Evolutionary conservation across 2,113 vertebrate genomes (phyloP), one percentile per base, ranked within the genome.

Genomic region (Parus major): DNA sequence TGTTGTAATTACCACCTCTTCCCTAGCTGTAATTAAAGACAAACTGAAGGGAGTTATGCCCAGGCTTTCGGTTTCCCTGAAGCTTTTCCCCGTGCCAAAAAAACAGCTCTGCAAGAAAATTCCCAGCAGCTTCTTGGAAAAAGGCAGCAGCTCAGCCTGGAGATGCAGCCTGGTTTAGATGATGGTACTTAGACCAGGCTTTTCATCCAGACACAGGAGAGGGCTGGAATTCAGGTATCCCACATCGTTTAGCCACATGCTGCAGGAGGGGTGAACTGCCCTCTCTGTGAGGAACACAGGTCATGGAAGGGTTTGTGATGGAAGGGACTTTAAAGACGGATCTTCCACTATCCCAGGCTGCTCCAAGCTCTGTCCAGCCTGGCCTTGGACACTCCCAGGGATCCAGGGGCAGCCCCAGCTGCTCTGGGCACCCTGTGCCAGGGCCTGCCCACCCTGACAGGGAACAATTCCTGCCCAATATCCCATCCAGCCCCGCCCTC

Each of bases 21-120:
- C 91, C 93, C 95, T 83, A n/a, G 86, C 86, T 96, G 94, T 97
- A 96, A 97, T 97, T 97, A 97, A 97, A 98, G 96, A 64, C 91
- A 96, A 96, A 96, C 96, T 95, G 96, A 92, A 95, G 94, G 95
- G 94, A 96, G 90, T 77, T 83, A 49, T 95, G 95, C 94, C 92
- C 94, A 93, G 76, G 88, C 85, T 97, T 10, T 69, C 15, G 2
- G 64, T 64, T 57, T 41, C 93, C 92, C 96, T 94, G 97, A 97
- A 98, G 96, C 94, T 95, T 95, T 79, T 79, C 83, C 92, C 72
- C 1, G 1, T 94, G 97, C 94, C 94, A 97, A 94, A 78, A 85
- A 71, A 77, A 56, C 15, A 35, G 65, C 76, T 79, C 79, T 53
- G 85, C 65, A 88, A 90, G 82, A 82, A 92, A 91, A 86, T 57